Evolutionary conservation across 2,888 invertebrate genomes (phyloP), one percentile per base, ranked within the genome.

Genomic region (Chalcosyrphus nemorum): DNA sequence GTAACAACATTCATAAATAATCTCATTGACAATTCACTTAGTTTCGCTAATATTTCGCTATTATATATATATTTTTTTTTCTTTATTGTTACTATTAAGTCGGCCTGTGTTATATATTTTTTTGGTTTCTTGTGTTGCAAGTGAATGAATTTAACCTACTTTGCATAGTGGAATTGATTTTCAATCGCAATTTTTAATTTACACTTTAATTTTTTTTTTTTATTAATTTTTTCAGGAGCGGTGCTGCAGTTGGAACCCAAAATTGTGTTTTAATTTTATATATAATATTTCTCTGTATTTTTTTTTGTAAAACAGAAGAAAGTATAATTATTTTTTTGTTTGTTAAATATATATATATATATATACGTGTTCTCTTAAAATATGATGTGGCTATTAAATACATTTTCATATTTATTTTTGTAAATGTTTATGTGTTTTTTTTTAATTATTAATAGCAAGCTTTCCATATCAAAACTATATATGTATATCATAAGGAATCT

Each of bases 401-500:
- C 80, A 80, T 29, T 43, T 35, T 38, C 3, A 27, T 61, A 47
- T 52, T 47, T 76, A 41, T 41, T 35, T 61, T 82, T 81, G 70
- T 81, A 77, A 71, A 81, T 81, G 45, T 71, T 82, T 61, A 68
- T 77, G 50, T 81, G n/a, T n/a, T n/a, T n/a, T n/a, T n/a, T n/a
- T n/a, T n/a, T n/a, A n/a, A n/a, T 75, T 43, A 38, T 35, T 45
- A 47, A 52, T 84, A 84, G 84, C 84, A 84, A 84, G 84, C 84
- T 84, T 84, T 84, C 80, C 84, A 84, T 84, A 84, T 84, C 84
- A 84, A 84, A 84, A 84, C 84, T 84, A 84, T 84, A 84, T 84
- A 78, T 84, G 84, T 84, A 84, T 84, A 84, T 84, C 80, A 84
- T 84, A 84, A 84, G 84, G 80, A 84, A 84, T 80, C 80, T 75